Evolutionary conservation across 2,797 vertebrate species (phyloP).

Genomic region (Anas bernieri): DNA sequence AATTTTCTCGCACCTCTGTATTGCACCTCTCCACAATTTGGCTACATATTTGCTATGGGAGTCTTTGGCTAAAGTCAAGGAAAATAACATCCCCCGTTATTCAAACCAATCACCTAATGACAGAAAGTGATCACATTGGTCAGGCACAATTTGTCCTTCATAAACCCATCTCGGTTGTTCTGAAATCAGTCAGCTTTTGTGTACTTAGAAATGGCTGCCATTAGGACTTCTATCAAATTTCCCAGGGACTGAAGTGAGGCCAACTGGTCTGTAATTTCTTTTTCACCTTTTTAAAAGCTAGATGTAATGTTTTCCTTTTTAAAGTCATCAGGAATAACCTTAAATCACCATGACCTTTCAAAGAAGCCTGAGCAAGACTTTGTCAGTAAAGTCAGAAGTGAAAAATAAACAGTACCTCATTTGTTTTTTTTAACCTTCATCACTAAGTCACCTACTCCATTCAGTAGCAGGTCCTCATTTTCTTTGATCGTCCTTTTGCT

Average conservation of each 20-base stretch:
- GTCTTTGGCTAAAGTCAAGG: not conserved
- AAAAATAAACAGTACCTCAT: not conserved
- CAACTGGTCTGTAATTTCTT: not conserved
- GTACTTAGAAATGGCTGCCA: not conserved
- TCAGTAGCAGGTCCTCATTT: not conserved
- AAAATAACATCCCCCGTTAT: not conserved
- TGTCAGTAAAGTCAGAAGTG: not conserved
- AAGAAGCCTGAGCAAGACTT: not conserved
- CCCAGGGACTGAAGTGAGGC: not conserved
- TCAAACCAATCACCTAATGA: not conserved
- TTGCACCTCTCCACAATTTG: not conserved
- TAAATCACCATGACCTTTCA: not conserved
- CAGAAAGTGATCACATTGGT: not conserved
- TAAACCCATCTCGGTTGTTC: not conserved
- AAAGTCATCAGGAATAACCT: not conserved
- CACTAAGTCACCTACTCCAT: not conserved
- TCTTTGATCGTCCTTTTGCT: not conserved
- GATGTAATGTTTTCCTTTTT: not conserved
- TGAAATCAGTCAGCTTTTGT: not conserved
- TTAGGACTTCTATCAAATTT: not conserved
- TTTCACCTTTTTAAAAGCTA: not conserved
- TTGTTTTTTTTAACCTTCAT: not conserved
- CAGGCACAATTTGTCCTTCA: not conserved
- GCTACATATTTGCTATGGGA: not conserved
- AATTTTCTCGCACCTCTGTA: not conserved